Evolutionary conservation across 2,113 vertebrate genomes (phyloP).

Genomic region (Melanocharis versteri): DNA sequence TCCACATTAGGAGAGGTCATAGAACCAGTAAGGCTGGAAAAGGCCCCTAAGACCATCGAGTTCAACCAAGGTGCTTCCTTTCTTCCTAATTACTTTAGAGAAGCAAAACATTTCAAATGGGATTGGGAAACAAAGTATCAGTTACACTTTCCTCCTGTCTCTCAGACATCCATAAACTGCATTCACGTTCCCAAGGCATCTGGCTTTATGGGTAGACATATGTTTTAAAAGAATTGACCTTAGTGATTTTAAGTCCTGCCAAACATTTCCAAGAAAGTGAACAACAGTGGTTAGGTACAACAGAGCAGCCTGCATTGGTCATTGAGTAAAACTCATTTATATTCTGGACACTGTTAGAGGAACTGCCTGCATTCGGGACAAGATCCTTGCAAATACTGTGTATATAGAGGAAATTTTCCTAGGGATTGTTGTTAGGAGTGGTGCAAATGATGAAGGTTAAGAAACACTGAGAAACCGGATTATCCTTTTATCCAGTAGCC

Average conservation of each 20-base stretch:
- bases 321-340: not conserved
- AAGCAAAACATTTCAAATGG: not conserved
- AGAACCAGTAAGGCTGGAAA: not conserved
- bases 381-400: not conserved
- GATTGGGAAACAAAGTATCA: not conserved
- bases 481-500: not conserved
- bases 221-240: not conserved
- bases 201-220: not conserved
- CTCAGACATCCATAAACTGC: not conserved
- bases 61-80: not conserved
- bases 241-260: not conserved
- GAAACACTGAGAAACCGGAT: not conserved
- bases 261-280: constrained; percentile 13
- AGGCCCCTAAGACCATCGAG: not conserved
- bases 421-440: not conserved
- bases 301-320: not conserved
- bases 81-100: not conserved
- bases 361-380: not conserved
- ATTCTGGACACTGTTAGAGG: not conserved
- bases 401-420: not conserved
- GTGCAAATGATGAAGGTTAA: not conserved
- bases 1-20: not conserved
- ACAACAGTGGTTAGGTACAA: not conserved
- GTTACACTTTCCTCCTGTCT: not conserved
- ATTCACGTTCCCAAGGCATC: not conserved